Base-by-base conservation (phyloP, 1,140 invertebrate species). In the Atopsyche davidsoni region DNA sequence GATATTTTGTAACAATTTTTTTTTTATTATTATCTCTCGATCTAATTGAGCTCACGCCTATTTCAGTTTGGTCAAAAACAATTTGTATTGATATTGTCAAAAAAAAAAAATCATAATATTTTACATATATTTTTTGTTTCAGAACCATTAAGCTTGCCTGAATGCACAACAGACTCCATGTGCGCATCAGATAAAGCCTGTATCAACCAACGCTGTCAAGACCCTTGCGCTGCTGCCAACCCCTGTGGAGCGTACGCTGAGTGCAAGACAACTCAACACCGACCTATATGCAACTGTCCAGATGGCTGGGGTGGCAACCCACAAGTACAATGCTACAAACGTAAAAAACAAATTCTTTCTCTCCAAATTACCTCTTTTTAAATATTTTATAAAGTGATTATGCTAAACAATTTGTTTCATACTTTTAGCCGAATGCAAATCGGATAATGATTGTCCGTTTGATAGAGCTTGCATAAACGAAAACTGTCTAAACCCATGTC, bases 251-350 rank as follows among this genome's bases (percentile, higher is more conserved):
- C 76, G 7, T 81, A 85, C 55, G 88, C 89, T 0, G 77, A 88
- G 43, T 94, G 91, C 60, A 69, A 80, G 11, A 81, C 85, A 0
- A 69, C 74, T 16, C 73, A 80, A 54, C 87, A 89, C 62, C 79
- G 86, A 59, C 85, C 89, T 3, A 80, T 79, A 7, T 93, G 90
- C 62, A 78, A 78, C 53, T 94, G 91, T 68, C 86, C 86, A 18
- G 77, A 82, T 35, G 87, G 87, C 32, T 89, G 85, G 69, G 87
- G 85, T 41, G 92, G 92, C 56, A 86, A 95, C 69, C 90, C 92
- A 23, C 82, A 91, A 68, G 64, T 83, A 4, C 76, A 82, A 58
- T 95, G 91, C 60, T 92, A 87, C 66, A 89, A 85, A 79, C 86
- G 89, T 92, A 80, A 80, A 81, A 78, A 53, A 53, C 2, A n/a